A percentile compares a stretch with the other conserved stretches of the same genome.
These are phyloP conservation scores for Leptinotarsa lineolata DNA, from an alignment of 1,140 invertebrate species.

Conservation along the genomic window DNA sequence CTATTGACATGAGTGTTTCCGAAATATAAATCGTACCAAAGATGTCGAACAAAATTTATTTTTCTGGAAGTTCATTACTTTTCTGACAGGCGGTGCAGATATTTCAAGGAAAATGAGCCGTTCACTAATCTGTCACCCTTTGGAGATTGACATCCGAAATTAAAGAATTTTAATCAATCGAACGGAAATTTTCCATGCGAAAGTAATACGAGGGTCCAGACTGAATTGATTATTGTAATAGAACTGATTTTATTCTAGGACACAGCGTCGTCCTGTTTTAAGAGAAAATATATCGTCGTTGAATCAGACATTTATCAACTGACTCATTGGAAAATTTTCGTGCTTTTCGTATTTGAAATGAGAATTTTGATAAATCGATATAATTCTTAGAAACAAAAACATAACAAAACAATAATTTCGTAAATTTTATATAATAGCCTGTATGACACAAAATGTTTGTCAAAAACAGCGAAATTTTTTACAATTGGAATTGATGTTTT, in stretches of 20 bases:
- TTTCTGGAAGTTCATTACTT: neutral
- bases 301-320: neutral
- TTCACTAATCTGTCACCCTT: neutral
- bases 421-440: too few species aligned
- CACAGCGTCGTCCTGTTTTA: neutral
- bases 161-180: constrained; percentile 41
- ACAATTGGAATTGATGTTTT: too few species aligned
- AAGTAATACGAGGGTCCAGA: constrained; percentile 25
- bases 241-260: neutral
- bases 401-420: too few species aligned
- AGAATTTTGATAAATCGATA: too few species aligned
- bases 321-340: too few species aligned
- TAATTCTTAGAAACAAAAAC: too few species aligned
- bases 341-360: too few species aligned
- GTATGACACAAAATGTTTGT: too few species aligned
- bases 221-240: neutral
- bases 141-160: constrained; percentile 39
- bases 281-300: neutral
- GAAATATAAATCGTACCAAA: too few species aligned
- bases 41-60: neutral
- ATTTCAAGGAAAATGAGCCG: neutral
- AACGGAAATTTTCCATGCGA: constrained; percentile 27
- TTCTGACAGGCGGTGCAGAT: neutral
- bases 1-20: too few species aligned
- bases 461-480: too few species aligned